These are phyloP conservation scores for Marcusenius ussheri DNA, from an alignment of 2,113 vertebrate genomes.

Conservation along the genomic window DNA sequence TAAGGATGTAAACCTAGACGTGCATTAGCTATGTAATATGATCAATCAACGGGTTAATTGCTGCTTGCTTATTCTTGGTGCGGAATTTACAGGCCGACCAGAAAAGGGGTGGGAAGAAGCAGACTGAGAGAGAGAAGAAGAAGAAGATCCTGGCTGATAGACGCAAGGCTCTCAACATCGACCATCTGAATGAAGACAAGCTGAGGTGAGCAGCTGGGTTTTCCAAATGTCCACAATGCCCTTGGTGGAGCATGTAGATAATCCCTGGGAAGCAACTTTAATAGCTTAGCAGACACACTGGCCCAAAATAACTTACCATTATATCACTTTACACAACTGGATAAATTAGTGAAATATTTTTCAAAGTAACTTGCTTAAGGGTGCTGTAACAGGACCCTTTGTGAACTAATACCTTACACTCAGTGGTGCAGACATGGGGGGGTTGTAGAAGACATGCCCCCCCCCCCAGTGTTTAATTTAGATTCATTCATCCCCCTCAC, in stretches of 20 bases:
- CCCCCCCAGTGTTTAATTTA: neutral
- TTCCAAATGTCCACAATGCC: neutral
- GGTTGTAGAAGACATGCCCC: neutral
- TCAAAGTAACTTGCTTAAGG: neutral
- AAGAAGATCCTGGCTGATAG: conserved; percentile 91
- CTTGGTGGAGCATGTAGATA: neutral
- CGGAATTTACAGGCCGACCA: conserved; percentile 77
- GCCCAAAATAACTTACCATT: neutral
- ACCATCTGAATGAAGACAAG: conserved; percentile 91
- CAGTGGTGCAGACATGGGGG: neutral
- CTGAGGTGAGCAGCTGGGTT: conserved; percentile 63
- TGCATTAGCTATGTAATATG: neutral
- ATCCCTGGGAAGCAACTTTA: neutral
- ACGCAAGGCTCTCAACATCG: conserved; percentile 86
- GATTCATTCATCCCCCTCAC: neutral
- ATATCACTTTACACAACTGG: neutral
- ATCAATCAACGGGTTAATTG: neutral
- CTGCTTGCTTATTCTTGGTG: neutral
- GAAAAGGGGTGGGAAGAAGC: conserved; percentile 94
- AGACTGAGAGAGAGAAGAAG: conserved; percentile 97
- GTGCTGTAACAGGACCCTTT: neutral
- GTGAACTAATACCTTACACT: neutral
- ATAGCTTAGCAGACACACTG: neutral
- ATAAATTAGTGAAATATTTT: neutral
- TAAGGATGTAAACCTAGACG: neutral